Evolutionary conservation across 2,888 invertebrate genomes (phyloP).

Genomic region (Lasioglossum calceatum): DNA sequence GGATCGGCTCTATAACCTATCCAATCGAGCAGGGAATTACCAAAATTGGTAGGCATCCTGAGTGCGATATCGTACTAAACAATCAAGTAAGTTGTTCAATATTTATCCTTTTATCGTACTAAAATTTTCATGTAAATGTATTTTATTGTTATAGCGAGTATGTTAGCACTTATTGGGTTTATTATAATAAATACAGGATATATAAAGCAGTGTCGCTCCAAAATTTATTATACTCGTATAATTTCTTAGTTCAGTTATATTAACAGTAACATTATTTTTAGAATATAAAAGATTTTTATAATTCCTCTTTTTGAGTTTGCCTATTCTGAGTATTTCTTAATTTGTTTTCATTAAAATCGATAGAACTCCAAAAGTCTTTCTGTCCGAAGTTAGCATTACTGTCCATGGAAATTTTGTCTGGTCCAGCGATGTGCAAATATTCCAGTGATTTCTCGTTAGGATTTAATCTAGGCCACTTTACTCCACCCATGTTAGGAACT

Average conservation of each 20-base stretch:
- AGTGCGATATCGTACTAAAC: slow-evolving; percentile 55
- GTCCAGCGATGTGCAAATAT: slow-evolving; percentile 86
- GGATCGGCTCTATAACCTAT: slow-evolving; percentile 47
- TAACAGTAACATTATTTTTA: background rate
- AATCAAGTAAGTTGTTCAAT: slow-evolving; percentile 64
- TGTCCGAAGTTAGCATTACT: slow-evolving; percentile 85
- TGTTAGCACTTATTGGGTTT: background rate
- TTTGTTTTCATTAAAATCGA: slow-evolving; percentile 87
- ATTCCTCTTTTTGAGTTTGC: slow-evolving; percentile 29
- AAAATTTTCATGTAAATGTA: background rate
- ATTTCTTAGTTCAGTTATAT: background rate
- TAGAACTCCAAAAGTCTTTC: slow-evolving; percentile 87
- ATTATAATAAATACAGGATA: background rate
- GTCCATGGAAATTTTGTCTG: slow-evolving; percentile 84
- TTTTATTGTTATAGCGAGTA: background rate
- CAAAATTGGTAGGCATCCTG: slow-evolving; percentile 67
- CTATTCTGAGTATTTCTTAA: background rate
- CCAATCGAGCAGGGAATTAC: slow-evolving; percentile 65
- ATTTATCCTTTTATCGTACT: background rate
- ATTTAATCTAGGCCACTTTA: slow-evolving; percentile 85
- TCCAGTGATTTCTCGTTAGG: slow-evolving; percentile 84
- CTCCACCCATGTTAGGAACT: slow-evolving; percentile 82
- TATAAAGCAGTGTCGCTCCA: background rate
- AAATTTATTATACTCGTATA: background rate
- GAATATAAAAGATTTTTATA: slow-evolving; percentile 26